phyloP scores from a whole-genome alignment of 1,140 invertebrate genomes.

The Pemphigus obesinymphae region DNA sequence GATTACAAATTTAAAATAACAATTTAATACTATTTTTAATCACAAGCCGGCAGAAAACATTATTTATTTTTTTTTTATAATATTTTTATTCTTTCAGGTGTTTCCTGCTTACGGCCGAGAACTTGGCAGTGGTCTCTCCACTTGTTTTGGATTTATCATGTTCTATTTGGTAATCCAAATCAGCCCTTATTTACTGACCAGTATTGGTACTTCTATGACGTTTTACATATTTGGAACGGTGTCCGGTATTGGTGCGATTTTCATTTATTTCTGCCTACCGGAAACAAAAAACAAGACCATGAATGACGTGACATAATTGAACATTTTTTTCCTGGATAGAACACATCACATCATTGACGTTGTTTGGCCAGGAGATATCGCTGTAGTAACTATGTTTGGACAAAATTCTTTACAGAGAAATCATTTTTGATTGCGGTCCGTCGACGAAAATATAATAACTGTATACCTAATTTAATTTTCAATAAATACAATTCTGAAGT shows the following conservation, averaged over 20 bases:
- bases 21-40: no score
- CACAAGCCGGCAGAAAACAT: no score
- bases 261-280: constrained; percentile 65
- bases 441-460: no score
- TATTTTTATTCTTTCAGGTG: constrained; percentile 46
- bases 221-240: constrained; percentile 66
- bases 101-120: constrained; percentile 58
- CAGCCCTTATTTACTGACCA: constrained; percentile 58
- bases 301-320: constrained; percentile 50
- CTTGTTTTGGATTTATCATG: constrained; percentile 60
- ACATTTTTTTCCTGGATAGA: neutral
- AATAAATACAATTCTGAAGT: no score
- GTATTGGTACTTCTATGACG: constrained; percentile 57
- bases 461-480: no score
- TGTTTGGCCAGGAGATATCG: neutral
- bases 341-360: neutral
- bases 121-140: constrained; percentile 59
- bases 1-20: no score
- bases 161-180: constrained; percentile 70
- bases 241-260: constrained; percentile 59
- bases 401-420: no score
- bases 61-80: no score
- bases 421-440: no score
- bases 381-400: no score
- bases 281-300: constrained; percentile 75